Conservation (phyloP, 2,113 vertebrate genomes). For the Edolisoma coerulescens region DNA sequence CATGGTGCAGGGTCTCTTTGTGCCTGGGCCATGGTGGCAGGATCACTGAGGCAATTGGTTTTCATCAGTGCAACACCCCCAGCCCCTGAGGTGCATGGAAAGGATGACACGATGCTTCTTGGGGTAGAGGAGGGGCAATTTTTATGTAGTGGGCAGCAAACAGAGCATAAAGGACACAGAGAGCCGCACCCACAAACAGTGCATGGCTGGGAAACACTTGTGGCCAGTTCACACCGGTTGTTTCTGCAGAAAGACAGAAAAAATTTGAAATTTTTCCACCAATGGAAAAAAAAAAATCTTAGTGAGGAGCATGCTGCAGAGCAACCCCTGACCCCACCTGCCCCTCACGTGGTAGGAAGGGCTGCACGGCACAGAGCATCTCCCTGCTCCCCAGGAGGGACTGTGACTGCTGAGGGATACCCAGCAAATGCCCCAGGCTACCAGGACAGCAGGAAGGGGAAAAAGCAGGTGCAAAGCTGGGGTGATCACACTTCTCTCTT, state of each 20-base stretch:
- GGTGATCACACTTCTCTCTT: not conserved
- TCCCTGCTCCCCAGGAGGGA: not conserved
- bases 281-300: not conserved
- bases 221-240: not conserved
- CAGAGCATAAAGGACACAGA: not conserved
- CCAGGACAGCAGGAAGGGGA: not conserved
- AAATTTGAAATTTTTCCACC: not conserved
- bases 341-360: fast-evolving
- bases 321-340: not conserved
- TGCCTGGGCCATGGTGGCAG: not conserved
- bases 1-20: not conserved
- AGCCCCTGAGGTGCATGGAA: fast-evolving
- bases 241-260: not conserved
- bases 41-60: not conserved
- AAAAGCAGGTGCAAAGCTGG: not conserved
- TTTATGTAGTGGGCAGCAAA: not conserved
- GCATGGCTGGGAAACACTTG: not conserved
- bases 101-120: not conserved
- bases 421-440: not conserved
- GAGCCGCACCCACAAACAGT: not conserved
- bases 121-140: not conserved
- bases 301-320: not conserved
- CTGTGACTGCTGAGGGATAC: not conserved
- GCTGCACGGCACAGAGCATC: not conserved
- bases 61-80: not conserved